phyloP scores from a whole-genome alignment of 2,113 vertebrate species.

The Hylia prasina region DNA sequence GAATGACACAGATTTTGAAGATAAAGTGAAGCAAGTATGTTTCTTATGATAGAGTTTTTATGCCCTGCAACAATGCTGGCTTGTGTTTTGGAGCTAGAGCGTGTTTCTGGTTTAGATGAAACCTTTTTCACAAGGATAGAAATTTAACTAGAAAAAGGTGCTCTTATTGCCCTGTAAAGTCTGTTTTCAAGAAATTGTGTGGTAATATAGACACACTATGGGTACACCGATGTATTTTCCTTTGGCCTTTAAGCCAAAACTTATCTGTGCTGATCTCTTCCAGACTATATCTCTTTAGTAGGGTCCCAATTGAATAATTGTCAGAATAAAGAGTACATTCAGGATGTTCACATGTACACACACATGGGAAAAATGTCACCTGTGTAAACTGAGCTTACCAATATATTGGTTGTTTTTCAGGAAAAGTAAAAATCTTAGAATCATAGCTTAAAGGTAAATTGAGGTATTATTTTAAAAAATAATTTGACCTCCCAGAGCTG shows the following conservation, averaged over 20 bases:
- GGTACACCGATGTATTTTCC: not conserved
- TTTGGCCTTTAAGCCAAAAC: not conserved
- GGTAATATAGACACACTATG: not conserved
- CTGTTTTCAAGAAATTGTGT: not conserved
- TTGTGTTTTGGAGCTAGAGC: not conserved
- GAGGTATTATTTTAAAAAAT: not conserved
- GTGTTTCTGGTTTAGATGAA: not conserved
- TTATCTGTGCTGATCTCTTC: not conserved
- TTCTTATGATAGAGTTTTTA: not conserved
- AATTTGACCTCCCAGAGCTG: not conserved
- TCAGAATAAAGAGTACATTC: not conserved
- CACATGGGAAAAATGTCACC: not conserved
- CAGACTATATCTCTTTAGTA: not conserved
- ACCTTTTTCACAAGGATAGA: not conserved
- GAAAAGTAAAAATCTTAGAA: not conserved
- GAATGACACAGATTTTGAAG: slow-evolving; percentile 94
- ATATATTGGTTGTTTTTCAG: not conserved
- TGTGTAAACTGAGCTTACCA: not conserved
- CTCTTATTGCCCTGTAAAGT: not conserved
- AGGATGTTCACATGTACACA: not conserved
- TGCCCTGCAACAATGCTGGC: not conserved
- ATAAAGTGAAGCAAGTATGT: slow-evolving; percentile 93
- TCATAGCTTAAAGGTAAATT: not conserved
- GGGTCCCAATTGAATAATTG: not conserved
- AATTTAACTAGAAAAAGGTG: not conserved